A percentile compares a stretch with the other conserved stretches of the same genome.
Conservation (phyloP, 2,113 vertebrate genomes). For the Plecturocebus donacophilus region DNA sequence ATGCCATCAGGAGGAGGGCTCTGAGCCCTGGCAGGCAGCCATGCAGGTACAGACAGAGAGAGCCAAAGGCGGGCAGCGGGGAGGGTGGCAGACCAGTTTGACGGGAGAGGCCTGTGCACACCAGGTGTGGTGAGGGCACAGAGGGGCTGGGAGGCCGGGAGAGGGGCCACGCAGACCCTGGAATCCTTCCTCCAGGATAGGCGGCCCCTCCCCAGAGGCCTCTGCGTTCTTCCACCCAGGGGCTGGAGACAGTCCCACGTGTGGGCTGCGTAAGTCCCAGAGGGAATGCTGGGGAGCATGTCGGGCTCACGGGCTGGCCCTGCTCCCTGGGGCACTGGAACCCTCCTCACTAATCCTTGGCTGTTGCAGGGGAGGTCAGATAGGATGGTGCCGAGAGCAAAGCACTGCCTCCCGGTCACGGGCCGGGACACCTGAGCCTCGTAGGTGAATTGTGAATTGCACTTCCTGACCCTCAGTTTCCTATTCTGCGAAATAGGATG, state of each 20-base stretch:
- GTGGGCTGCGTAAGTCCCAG: not conserved
- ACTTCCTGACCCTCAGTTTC: not conserved
- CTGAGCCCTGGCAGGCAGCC: rapidly evolving
- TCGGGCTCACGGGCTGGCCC: too few relatives aligned
- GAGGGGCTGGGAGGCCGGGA: not conserved
- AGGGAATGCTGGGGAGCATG: not conserved
- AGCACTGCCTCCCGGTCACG: rapidly evolving
- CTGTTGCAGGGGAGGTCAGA: too few relatives aligned
- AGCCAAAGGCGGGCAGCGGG: not conserved
- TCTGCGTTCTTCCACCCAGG: not conserved
- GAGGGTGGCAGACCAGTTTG: not conserved
- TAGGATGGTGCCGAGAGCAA: not conserved
- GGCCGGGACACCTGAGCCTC: not conserved
- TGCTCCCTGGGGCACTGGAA: not conserved
- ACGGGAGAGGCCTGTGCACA: not conserved
- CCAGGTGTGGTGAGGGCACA: not conserved
- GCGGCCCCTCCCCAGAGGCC: not conserved
- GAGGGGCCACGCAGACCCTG: not conserved
- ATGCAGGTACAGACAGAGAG: not conserved
- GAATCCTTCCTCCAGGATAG: not conserved
- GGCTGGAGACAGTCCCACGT: not conserved
- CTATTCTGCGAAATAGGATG: not conserved
- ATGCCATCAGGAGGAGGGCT: not conserved
- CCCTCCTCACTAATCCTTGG: not conserved
- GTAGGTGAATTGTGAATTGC: rapidly evolving